These are phyloP conservation scores for Amphimedon queenslandica DNA, from an alignment of 37 sponge, comb jelly and placozoan genomes.

Conservation along the genomic window DNA sequence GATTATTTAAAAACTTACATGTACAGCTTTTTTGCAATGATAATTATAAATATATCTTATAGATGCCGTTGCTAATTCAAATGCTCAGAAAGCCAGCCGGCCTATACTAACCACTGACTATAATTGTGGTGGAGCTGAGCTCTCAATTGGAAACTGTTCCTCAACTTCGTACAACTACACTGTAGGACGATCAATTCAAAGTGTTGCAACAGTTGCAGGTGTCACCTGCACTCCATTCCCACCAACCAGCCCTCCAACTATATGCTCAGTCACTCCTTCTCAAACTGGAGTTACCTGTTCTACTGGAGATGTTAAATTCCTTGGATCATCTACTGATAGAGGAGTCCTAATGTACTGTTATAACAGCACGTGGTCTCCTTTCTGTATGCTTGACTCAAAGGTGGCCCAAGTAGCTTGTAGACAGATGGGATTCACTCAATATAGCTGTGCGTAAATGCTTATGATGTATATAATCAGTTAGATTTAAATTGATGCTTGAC, in stretches of 20 bases:
- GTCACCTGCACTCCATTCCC: not conserved
- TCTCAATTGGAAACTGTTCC: not conserved
- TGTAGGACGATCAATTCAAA: not conserved
- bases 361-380: constrained; percentile 1
- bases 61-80: no score
- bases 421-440: not conserved
- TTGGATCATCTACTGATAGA: not conserved
- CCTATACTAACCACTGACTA: not conserved
- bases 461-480: no score
- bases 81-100: no score
- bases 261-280: not conserved
- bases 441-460: no score
- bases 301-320: not conserved
- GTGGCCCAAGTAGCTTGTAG: not conserved
- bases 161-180: not conserved
- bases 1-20: no score
- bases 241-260: not conserved
- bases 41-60: no score
- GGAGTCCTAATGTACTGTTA: constrained; percentile 4
- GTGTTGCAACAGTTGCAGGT: not conserved
- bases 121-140: not conserved
- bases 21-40: no score
- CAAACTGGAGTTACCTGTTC: not conserved
- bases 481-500: no score
- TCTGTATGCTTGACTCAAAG: not conserved